phyloP scores from a whole-genome alignment of 2,113 vertebrate species.

The Garra rufa region DNA sequence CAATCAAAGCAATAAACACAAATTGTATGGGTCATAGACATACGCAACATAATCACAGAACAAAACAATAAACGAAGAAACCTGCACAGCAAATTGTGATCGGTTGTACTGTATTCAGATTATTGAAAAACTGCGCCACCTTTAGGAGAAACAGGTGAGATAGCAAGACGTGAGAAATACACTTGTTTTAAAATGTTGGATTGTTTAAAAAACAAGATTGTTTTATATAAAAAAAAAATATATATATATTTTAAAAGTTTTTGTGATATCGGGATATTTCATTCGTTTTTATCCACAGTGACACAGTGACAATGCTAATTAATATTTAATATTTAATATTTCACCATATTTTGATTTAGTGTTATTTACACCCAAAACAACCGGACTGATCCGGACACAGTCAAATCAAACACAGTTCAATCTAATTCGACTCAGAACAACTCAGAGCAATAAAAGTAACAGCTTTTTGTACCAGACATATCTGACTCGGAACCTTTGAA shows the following conservation, averaged over 20 bases:
- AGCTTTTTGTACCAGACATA: background rate
- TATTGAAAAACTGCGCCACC: background rate
- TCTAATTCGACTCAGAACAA: background rate
- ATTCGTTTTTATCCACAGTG: background rate
- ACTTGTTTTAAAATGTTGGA: background rate
- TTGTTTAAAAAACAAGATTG: background rate
- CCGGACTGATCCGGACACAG: background rate
- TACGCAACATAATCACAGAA: background rate
- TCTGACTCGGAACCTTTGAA: background rate
- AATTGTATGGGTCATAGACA: background rate
- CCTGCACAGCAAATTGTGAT: background rate
- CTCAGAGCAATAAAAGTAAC: too few relatives aligned
- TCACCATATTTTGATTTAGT: background rate
- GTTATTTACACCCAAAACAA: background rate
- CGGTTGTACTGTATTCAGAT: background rate
- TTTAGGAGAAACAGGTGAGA: background rate
- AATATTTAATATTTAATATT: background rate
- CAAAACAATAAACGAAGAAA: background rate
- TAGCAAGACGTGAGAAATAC: background rate
- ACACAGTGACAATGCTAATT: background rate
- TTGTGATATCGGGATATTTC: background rate
- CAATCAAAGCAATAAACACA: background rate
- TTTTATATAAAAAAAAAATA: background rate
- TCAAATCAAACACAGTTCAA: too few relatives aligned
- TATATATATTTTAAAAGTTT: background rate